These are phyloP conservation scores for Xyliphius kryptos DNA, from an alignment of 2,113 vertebrate genomes.

Conservation along the genomic window DNA sequence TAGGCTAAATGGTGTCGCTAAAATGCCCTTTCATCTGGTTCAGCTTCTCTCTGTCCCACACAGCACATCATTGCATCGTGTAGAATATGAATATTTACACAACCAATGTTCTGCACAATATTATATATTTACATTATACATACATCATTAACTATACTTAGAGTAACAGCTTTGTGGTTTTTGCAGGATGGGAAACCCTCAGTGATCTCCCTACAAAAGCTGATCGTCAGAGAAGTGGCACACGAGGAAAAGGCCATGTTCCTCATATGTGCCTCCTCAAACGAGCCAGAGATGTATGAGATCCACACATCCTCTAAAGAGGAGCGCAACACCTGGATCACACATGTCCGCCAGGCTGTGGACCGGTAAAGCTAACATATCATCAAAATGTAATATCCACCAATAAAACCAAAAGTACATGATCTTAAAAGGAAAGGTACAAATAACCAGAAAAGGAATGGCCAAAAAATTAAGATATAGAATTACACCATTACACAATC, in stretches of 20 bases:
- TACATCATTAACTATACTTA: neutral
- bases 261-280: conserved; percentile 85
- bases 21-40: too few relatives aligned
- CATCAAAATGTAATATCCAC: too few relatives aligned
- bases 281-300: conserved; percentile 96
- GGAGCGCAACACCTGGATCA: conserved; percentile 91
- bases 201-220: conserved; percentile 86
- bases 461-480: too few relatives aligned
- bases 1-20: neutral
- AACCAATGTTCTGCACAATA: neutral
- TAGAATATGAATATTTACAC: too few relatives aligned
- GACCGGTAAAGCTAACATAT: too few relatives aligned
- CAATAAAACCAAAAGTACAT: too few relatives aligned
- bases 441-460: too few relatives aligned
- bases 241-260: conserved; percentile 96
- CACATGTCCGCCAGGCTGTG: conserved; percentile 82
- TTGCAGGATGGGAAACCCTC: conserved; percentile 90
- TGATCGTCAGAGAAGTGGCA: conserved; percentile 94
- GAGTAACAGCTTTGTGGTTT: neutral
- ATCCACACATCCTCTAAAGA: conserved; percentile 85
- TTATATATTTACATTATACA: neutral
- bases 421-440: too few relatives aligned
- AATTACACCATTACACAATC: too few relatives aligned
- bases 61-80: too few relatives aligned
- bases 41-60: too few relatives aligned